phyloP scores from a whole-genome alignment of 2,113 vertebrate species.

The Rhinichthys klamathensis region DNA sequence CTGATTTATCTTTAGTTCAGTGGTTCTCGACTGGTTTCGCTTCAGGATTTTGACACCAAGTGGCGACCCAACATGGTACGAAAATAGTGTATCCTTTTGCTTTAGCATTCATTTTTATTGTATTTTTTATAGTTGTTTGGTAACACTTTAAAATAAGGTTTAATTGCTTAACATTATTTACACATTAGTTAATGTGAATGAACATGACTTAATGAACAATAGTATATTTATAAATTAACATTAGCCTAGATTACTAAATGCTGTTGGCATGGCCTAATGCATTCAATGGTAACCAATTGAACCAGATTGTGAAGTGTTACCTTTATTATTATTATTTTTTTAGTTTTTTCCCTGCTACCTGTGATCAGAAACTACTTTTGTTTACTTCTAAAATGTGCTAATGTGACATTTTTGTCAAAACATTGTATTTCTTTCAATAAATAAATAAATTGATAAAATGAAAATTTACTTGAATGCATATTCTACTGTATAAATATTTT shows the following conservation, averaged over 20 bases:
- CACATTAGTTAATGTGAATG: not conserved
- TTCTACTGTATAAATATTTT: no score
- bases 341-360: no score
- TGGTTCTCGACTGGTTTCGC: slow-evolving; percentile 17
- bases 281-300: no score
- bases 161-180: not conserved
- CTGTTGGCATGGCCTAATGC: not conserved
- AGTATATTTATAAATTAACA: not conserved
- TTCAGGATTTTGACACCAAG: slow-evolving; percentile 21
- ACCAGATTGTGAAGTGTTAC: no score
- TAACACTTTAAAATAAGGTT: not conserved
- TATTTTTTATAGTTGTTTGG: no score
- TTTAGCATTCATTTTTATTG: not conserved
- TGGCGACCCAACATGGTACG: not conserved
- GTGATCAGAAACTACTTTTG: no score
- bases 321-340: no score
- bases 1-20: slow-evolving; percentile 19
- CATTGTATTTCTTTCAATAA: not conserved
- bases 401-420: not conserved
- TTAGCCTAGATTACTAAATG: no score
- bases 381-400: not conserved
- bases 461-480: not conserved
- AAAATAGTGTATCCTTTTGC: not conserved
- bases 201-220: not conserved
- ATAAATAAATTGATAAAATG: not conserved